A percentile compares a stretch with the other conserved stretches of the same genome.
Evolutionary conservation across 2,888 invertebrate genomes (phyloP).

Genomic region (Archips xylosteana): DNA sequence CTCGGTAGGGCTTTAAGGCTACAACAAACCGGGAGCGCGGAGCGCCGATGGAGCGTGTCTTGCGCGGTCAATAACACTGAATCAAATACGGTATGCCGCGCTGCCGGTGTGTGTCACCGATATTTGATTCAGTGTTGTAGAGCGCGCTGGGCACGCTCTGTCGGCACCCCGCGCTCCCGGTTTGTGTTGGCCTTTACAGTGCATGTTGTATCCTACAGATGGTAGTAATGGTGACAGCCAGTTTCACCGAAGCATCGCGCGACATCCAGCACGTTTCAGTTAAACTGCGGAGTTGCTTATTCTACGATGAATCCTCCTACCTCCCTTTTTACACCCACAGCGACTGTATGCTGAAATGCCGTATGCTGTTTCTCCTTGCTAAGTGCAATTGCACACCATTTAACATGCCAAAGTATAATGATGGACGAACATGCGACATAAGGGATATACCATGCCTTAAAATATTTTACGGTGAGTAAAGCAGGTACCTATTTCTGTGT

Average conservation of each 20-base stretch:
- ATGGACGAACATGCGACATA: conserved; percentile 78
- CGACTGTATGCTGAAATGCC: conserved; percentile 86
- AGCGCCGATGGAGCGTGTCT: no score
- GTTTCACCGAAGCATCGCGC: conserved; percentile 75
- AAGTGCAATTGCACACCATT: conserved; percentile 86
- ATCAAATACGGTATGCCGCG: no score
- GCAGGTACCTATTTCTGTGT: neutral
- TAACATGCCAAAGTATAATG: conserved; percentile 76
- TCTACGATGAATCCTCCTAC: conserved; percentile 81
- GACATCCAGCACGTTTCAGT: conserved; percentile 77
- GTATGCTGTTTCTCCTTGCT: conserved; percentile 78
- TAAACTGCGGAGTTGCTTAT: conserved; percentile 83
- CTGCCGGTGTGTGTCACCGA: no score
- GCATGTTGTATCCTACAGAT: conserved; percentile 56
- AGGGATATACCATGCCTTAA: conserved; percentile 80
- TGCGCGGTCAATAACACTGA: no score
- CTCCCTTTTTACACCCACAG: conserved; percentile 83
- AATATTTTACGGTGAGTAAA: conserved; percentile 71
- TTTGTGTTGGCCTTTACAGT: no score
- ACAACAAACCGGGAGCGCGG: no score
- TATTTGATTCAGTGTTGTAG: no score
- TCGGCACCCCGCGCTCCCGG: neutral
- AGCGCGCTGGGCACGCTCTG: no score
- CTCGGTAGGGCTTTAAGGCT: no score
- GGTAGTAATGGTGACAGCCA: conserved; percentile 73